phyloP scores from a whole-genome alignment of 2,888 invertebrate genomes.

The Exocentrus adspersus region DNA sequence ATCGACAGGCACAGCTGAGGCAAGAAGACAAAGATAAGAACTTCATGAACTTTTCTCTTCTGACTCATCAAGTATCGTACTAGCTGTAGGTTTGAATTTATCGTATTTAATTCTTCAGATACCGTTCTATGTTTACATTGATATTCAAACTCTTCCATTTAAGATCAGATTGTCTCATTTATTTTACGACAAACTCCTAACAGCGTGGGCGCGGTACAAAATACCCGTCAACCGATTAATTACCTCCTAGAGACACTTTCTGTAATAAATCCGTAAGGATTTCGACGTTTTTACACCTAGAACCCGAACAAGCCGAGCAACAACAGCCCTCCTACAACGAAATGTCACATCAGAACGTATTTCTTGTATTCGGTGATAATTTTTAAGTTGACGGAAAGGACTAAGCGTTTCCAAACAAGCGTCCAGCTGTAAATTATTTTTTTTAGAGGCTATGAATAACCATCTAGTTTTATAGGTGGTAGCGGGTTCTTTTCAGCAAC shows the following conservation, averaged over 20 bases:
- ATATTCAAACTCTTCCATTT: no score
- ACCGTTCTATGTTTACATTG: no score
- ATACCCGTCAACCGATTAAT: neutral
- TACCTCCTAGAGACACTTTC: neutral
- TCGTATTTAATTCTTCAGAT: no score
- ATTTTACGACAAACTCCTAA: neutral
- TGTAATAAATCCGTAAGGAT: conserved; percentile 10
- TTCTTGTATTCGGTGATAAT: conserved; percentile 48
- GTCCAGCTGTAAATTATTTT: conserved; percentile 17
- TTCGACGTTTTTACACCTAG: conserved; percentile 9
- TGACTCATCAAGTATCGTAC: no score
- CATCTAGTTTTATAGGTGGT: neutral
- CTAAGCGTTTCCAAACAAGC: conserved; percentile 32
- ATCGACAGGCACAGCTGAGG: no score
- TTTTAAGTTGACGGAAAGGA: conserved; percentile 49
- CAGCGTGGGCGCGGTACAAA: neutral
- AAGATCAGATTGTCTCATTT: no score
- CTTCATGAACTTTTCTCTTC: no score
- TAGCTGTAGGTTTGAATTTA: no score
- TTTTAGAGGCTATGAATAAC: conserved; percentile 1
- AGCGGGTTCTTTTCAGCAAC: neutral
- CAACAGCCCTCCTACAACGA: conserved; percentile 29
- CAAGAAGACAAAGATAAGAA: no score
- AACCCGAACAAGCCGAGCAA: conserved; percentile 19
- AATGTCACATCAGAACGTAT: conserved; percentile 17